phyloP scores from a whole-genome alignment of 2,888 invertebrate genomes.

The Taenaris catops region DNA sequence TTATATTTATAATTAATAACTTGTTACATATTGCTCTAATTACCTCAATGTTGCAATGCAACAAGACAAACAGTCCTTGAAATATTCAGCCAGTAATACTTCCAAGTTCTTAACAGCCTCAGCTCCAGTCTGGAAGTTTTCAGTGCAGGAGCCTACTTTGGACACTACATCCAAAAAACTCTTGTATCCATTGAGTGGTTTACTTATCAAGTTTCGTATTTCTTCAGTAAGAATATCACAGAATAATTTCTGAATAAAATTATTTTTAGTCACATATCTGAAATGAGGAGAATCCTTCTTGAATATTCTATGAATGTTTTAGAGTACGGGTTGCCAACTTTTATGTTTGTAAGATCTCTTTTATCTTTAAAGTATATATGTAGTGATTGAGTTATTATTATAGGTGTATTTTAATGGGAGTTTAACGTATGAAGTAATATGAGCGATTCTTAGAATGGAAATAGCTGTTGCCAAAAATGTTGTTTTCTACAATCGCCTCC shows the following conservation, averaged over 20 bases:
- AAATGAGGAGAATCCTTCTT: too few relatives aligned
- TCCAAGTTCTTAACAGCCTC: constrained; percentile 38
- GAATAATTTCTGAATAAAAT: constrained; percentile 39
- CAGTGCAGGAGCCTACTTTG: constrained; percentile 46
- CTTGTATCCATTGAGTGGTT: constrained; percentile 23
- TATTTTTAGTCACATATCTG: constrained; percentile 50
- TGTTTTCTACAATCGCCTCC: too few relatives aligned
- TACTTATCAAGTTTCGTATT: constrained; percentile 27
- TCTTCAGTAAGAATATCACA: constrained; percentile 33
- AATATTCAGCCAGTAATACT: constrained; percentile 33
- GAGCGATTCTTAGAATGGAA: too few relatives aligned
- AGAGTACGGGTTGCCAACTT: too few relatives aligned
- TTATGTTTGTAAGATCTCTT: too few relatives aligned
- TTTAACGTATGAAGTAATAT: too few relatives aligned
- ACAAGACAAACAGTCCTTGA: constrained; percentile 36
- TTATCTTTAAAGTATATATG: too few relatives aligned
- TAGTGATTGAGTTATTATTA: too few relatives aligned
- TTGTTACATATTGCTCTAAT: background rate
- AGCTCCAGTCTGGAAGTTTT: constrained; percentile 53
- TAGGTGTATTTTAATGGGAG: too few relatives aligned
- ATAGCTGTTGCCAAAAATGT: too few relatives aligned
- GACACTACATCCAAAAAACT: constrained; percentile 34
- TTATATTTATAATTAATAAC: too few relatives aligned
- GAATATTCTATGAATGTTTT: too few relatives aligned
- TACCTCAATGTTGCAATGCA: constrained; percentile 43